Base-by-base conservation (phyloP, 2,888 invertebrate species). In the Patella depressa region DNA sequence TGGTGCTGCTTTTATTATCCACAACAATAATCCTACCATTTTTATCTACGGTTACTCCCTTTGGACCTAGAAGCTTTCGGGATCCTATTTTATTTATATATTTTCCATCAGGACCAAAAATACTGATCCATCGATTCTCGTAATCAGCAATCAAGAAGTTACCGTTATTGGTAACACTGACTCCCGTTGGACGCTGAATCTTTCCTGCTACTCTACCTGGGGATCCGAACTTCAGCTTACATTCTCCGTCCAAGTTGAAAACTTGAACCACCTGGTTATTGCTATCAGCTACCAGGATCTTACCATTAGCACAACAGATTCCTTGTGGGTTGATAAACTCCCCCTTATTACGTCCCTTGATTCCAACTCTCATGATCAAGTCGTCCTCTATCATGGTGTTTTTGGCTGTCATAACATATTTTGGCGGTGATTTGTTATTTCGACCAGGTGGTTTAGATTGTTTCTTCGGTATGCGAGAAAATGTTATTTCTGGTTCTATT, bases 251-350 rank as follows among this genome's bases (percentile, higher is more conserved):
- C 9, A 87, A 86, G 4, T 86, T 88, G 81, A 90, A 91, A 55
- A 90, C 87, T 80, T 92, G 92, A 0, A 93, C 90, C 74, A 91
- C 91, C 85, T 93, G 93, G 84, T 93, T 93, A 85, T 92, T 93
- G 81, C 93, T 93, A 84, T 93, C 93, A 2, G 93, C 91, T 12
- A 93, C 91, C 54, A 92, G 85, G 53, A 93, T 90, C 75, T 89
- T 90, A 29, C 92, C 92, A 75, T 91, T 90, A 11, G 84, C 78
- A n/a, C 90, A 89, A 77, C 92, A 92, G 7, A 93, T 88, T 34
- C 93, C 93, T 85, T 93, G 93, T 34, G 93, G 93, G 87, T 93
- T 93, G 34, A 92, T 92, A 85, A 93, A 93, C 83, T 93, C 93
- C 34, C 93, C 93, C 77, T 91, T 90, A 77, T 90, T 91, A 71